Conservation (phyloP, 2,797 vertebrate genomes). For the Tapera naevia region DNA sequence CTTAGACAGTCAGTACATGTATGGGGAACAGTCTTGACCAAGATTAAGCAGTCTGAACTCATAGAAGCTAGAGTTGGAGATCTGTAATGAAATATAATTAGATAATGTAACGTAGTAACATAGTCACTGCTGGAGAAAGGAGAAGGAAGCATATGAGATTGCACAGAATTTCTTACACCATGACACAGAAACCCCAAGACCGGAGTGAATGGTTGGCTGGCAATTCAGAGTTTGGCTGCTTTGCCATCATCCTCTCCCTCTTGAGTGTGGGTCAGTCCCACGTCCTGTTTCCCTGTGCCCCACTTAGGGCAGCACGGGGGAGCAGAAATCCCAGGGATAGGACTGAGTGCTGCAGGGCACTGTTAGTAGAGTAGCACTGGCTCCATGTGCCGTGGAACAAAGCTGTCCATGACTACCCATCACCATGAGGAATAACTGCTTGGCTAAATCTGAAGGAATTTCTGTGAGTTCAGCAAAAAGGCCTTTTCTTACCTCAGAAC, state of each 20-base stretch:
- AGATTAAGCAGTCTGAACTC: not conserved
- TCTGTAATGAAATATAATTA: not conserved
- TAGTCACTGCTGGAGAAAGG: not conserved
- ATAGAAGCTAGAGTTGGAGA: not conserved
- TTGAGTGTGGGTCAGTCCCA: not conserved
- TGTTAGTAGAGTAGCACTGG: not conserved
- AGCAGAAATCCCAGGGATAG: not conserved
- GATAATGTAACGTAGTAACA: not conserved
- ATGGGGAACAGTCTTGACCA: not conserved
- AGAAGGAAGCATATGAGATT: not conserved
- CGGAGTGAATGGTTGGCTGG: not conserved
- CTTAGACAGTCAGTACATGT: not conserved
- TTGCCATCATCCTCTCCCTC: not conserved
- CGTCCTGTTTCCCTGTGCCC: fast-evolving
- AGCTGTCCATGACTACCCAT: not conserved
- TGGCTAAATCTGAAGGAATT: not conserved
- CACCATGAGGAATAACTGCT: not conserved
- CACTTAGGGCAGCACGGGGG: fast-evolving
- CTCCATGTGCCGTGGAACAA: not conserved
- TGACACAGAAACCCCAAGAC: not conserved
- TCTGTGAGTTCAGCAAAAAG: not conserved
- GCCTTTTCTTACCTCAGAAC: not conserved
- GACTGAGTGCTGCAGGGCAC: not conserved
- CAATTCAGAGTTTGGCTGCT: not conserved
- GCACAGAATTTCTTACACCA: not conserved